A percentile compares a stretch with the other conserved stretches of the same genome.
phyloP scores from a whole-genome alignment of 1,140 invertebrate genomes.

The Vanessa atalanta region DNA sequence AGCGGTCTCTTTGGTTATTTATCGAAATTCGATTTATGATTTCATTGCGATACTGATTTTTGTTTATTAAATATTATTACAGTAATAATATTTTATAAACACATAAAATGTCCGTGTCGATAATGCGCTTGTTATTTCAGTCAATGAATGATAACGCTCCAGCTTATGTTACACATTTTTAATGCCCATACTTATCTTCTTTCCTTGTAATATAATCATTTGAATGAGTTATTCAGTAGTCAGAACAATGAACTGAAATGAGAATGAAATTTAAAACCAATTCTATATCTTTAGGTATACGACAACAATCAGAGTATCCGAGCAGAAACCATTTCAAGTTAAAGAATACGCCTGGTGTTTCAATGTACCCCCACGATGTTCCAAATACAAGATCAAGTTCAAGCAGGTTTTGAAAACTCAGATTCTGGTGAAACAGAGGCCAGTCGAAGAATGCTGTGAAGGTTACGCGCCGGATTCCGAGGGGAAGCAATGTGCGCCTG shows the following conservation, averaged over 20 bases:
- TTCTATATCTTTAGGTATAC: constrained; percentile 83
- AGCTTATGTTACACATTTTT: neutral
- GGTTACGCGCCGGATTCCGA: constrained; percentile 84
- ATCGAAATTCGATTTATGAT: no score
- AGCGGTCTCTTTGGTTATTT: no score
- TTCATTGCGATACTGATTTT: no score
- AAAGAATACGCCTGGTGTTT: constrained; percentile 91
- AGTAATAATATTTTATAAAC: no score
- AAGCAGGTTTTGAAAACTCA: constrained; percentile 87
- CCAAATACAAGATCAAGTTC: constrained; percentile 90
- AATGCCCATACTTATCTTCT: neutral
- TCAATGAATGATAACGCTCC: neutral
- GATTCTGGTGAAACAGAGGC: constrained; percentile 86
- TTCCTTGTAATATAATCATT: neutral
- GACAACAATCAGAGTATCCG: constrained; percentile 86
- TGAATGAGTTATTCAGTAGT: neutral
- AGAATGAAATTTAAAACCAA: neutral
- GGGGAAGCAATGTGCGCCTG: constrained; percentile 86
- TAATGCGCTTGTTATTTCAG: neutral
- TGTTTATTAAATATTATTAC: no score
- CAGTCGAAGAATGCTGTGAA: constrained; percentile 91
- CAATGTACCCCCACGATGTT: constrained; percentile 91
- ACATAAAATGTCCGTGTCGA: neutral
- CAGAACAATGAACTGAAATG: neutral
- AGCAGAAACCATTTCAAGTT: constrained; percentile 90